phyloP scores from a whole-genome alignment of 2,888 invertebrate genomes.

The Lepidochitona cinerea region DNA sequence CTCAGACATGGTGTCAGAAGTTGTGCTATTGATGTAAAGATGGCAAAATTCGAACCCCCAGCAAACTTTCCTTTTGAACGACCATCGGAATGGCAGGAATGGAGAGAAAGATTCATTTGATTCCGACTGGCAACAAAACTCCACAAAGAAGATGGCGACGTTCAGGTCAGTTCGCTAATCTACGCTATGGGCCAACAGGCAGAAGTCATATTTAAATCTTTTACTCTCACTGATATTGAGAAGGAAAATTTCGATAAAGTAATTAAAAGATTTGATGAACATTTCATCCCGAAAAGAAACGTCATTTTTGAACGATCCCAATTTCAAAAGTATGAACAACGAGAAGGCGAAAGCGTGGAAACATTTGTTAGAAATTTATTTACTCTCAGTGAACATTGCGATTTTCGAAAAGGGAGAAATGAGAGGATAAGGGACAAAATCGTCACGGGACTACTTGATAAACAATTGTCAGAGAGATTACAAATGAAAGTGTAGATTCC shows the following conservation, averaged over 20 bases:
- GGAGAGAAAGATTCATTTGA: conserved; percentile 23
- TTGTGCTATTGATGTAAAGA: neutral
- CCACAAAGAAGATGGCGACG: conserved; percentile 20
- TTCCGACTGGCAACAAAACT: conserved; percentile 30
- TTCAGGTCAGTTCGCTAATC: conserved; percentile 14
- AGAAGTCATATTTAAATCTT: conserved; percentile 8
- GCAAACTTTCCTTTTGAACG: conserved; percentile 9
- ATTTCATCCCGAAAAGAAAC: conserved; percentile 17
- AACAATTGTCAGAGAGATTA: neutral
- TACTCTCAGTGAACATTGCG: conserved; percentile 11
- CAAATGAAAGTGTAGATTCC: too few relatives aligned
- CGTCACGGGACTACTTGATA: neutral
- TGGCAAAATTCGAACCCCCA: neutral
- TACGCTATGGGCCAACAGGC: conserved; percentile 16
- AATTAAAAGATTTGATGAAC: conserved; percentile 10
- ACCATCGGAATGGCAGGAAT: conserved; percentile 28
- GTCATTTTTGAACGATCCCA: conserved; percentile 14
- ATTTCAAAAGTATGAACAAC: conserved; percentile 9
- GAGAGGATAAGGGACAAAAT: conserved; percentile 1
- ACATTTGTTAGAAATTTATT: conserved; percentile 10
- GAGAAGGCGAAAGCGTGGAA: conserved; percentile 5
- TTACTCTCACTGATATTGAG: neutral
- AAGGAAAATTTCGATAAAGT: neutral
- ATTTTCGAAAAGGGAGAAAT: neutral
- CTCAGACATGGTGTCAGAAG: conserved; percentile 8